Conservation (phyloP, 2,888 invertebrate genomes). For the Scaeva pyrastri region DNA sequence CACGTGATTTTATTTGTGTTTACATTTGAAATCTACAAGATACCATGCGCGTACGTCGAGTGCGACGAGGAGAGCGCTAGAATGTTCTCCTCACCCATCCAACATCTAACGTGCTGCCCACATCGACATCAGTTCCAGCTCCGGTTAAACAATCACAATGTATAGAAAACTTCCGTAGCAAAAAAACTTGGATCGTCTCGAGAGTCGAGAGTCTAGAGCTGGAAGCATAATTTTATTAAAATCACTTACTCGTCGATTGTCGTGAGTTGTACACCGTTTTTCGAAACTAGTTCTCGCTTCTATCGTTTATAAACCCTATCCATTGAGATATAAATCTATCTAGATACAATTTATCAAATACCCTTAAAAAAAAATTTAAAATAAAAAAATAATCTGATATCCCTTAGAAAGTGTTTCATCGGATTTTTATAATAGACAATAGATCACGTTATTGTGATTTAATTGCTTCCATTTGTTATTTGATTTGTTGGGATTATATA, state of each 20-base stretch:
- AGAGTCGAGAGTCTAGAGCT: slow-evolving; percentile 48
- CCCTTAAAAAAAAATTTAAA: background rate
- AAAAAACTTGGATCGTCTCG: slow-evolving; percentile 31
- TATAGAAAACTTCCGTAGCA: slow-evolving; percentile 35
- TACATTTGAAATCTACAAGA: slow-evolving; percentile 53
- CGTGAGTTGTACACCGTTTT: slow-evolving; percentile 58
- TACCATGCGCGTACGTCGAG: slow-evolving; percentile 42
- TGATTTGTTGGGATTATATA: background rate
- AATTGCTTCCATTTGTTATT: background rate
- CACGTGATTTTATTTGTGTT: slow-evolving; percentile 70
- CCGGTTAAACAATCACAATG: background rate
- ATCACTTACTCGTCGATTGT: slow-evolving; percentile 62
- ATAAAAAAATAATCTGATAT: background rate
- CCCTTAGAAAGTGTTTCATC: background rate
- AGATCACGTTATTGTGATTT: slow-evolving; percentile 25
- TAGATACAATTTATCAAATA: background rate
- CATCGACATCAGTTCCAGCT: background rate
- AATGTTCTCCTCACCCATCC: background rate
- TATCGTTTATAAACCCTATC: background rate
- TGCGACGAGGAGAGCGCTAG: slow-evolving; percentile 1
- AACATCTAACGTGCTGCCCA: background rate
- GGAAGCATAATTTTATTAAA: slow-evolving; percentile 45
- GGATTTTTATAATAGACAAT: background rate
- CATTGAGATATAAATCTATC: background rate
- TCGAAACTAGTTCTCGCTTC: background rate